Evolutionary conservation across 1,140 invertebrate genomes (phyloP), one percentile per base, ranked within the genome.

Genomic region (Orussus abietinus): DNA sequence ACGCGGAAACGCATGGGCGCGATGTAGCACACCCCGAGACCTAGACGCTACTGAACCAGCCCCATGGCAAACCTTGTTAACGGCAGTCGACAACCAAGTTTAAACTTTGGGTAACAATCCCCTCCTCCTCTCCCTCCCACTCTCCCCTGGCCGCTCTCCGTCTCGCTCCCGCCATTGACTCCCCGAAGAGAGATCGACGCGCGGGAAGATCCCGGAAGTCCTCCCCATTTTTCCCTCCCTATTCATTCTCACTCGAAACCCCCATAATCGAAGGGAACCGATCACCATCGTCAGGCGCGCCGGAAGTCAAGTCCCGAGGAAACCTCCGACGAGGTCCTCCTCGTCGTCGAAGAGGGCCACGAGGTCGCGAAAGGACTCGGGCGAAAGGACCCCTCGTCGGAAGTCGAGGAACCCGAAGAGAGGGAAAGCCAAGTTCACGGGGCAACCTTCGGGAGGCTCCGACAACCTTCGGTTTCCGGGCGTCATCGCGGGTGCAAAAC

Each of bases 71-170:
- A 72, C 59, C 69, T 69, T 68, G 70, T 73, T 73, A 72, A 70
- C 62, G 62, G 57, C 64, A 72, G 69, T 69, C 64, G 66, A 69
- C 64, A 67, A 68, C 57, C 67, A 70, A 71, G 68, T 72, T 69
- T 72, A 68, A 72, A 72, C 69, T 74, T 72, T 50, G 67, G 59
- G 59, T 69, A 72, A 72, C 68, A 72, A 72, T 70, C 61, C 57
- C 63, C 33, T 19, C 20, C 15, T 19, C 20, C 17, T 12, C 30
- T 36, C 17, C 62, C 64, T 66, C 56, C 59, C 57, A 44, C 20
- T 32, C n/a, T 22, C 25, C 19, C 20, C 30, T 19, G 9, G 7
- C 28, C 50, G 43, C 33, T 45, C 36, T 47, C 45, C 45, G 42
- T 52, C 41, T 53, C 53, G 46, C 50, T 53, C 45, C 48, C 47